These are phyloP conservation scores for Aphidius gifuensis DNA, from an alignment of 1,140 invertebrate species.

Conservation along the genomic window DNA sequence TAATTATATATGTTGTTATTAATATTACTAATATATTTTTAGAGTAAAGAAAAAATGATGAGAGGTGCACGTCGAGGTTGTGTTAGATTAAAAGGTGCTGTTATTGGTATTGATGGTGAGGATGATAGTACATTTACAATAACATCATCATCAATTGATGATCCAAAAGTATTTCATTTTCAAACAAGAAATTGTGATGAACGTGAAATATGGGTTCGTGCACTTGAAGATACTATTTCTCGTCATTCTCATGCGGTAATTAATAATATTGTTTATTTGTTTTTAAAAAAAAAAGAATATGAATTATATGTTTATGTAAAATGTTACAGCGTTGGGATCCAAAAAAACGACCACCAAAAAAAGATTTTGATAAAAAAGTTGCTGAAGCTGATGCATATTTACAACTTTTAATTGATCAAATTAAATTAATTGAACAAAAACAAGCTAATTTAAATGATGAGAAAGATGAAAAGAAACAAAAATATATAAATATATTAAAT, in stretches of 20 bases:
- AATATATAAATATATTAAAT: slow-evolving; percentile 45
- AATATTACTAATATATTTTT: neutral
- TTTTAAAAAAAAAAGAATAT: slow-evolving; percentile 1
- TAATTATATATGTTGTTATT: neutral
- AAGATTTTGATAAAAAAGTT: slow-evolving; percentile 87
- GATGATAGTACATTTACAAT: slow-evolving; percentile 99
- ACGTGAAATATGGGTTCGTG: slow-evolving; percentile 91
- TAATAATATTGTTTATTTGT: slow-evolving; percentile 6
- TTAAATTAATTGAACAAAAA: slow-evolving; percentile 62
- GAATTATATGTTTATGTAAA: slow-evolving; percentile 12
- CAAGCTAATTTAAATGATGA: slow-evolving; percentile 33
- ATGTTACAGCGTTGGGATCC: slow-evolving; percentile 59
- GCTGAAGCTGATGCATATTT: slow-evolving; percentile 94
- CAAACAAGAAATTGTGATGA: slow-evolving; percentile 89
- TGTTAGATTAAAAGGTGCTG: slow-evolving; percentile 87
- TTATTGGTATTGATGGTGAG: slow-evolving; percentile 98
- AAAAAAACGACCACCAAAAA: slow-evolving; percentile 61
- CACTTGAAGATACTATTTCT: slow-evolving; percentile 90
- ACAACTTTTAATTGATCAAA: slow-evolving; percentile 93
- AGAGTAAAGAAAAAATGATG: slow-evolving; percentile 99
- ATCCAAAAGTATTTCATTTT: slow-evolving; percentile 99
- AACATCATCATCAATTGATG: slow-evolving; percentile 65
- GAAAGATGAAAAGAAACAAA: slow-evolving; percentile 40
- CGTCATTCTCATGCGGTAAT: slow-evolving; percentile 69
- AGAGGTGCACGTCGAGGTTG: slow-evolving; percentile 92